Base-by-base conservation (phyloP, 2,797 vertebrate species). In the Gymnothorax reevesii region DNA sequence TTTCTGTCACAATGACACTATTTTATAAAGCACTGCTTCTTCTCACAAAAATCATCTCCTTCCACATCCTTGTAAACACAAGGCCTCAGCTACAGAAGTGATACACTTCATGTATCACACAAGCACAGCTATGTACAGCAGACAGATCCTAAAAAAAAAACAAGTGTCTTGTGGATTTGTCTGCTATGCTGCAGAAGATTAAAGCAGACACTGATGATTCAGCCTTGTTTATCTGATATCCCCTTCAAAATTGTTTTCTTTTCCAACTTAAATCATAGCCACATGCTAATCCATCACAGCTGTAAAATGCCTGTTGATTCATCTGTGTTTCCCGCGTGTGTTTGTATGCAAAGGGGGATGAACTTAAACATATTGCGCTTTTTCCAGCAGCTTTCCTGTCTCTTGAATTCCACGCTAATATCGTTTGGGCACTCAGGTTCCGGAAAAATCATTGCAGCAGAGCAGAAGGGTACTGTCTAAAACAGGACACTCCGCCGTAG, bases 281-380 rank as follows among this genome's bases (percentile, higher is more conserved):
- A 80, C 49, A 80, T 80, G 77, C 77, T 80, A 80, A 80, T 80
- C 17, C 77, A 55, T 55, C 22, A 33, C 77, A 55, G 55, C 55
- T 22, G 52, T 4, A 22, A 55, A 80, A 80, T 52, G 94, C 95
- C 95, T 92, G 94, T 94, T 94, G 94, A 95, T 92, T 95, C 94
- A 95, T 91, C 85, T 71, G 88, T 82, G 87, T 87, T 89, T 91
- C 90, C 71, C 88, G 88, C 90, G 84, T 86, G 57, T 77, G 73
- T 88, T 90, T 87, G 91, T 55, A 79, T 42, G 20, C 15, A 7
- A 12, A 22, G 62, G 42, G 33, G 73, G 33, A 52, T 80, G 77
- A 54, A 80, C 52, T 52, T 80, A 80, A 80, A 80, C 77, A 80
- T 80, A 55, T 49, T 80, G 77, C n/a, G 55, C 77, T 80, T 80